Evolutionary conservation across 2,797 vertebrate species (phyloP).

Genomic region (Crocodylus rhombifer): DNA sequence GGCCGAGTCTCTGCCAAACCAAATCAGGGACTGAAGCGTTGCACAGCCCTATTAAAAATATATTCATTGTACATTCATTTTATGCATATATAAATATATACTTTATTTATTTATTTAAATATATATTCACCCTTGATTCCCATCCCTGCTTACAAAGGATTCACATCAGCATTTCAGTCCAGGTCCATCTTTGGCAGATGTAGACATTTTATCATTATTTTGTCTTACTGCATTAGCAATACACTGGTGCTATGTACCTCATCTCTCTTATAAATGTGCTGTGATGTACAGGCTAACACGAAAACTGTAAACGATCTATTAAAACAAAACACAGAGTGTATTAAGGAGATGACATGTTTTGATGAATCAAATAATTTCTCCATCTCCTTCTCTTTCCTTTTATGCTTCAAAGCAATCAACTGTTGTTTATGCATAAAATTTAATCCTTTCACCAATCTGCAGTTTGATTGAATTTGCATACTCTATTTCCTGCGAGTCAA

Average conservation of each 20-base stretch:
- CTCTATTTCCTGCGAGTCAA: constrained; percentile 77
- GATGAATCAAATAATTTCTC: constrained; percentile 66
- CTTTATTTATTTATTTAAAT: too few relatives aligned
- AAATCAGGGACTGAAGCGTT: too few relatives aligned
- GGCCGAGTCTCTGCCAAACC: too few relatives aligned
- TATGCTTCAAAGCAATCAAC: constrained; percentile 79
- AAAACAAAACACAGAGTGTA: constrained; percentile 1
- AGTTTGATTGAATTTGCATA: constrained; percentile 83
- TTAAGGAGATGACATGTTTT: constrained; percentile 49
- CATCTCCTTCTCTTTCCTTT: constrained; percentile 57
- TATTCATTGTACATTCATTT: too few relatives aligned
- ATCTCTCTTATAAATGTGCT: not conserved
- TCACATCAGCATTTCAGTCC: not conserved
- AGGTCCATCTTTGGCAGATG: not conserved
- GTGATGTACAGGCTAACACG: constrained; percentile 13
- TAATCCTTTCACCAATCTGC: constrained; percentile 79
- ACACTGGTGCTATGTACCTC: not conserved
- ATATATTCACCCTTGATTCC: not conserved
- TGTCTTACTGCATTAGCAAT: not conserved
- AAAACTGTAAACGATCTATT: constrained; percentile 44
- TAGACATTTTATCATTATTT: constrained; percentile 13
- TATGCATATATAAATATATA: too few relatives aligned
- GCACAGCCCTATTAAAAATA: too few relatives aligned
- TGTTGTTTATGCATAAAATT: constrained; percentile 79
- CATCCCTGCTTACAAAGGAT: not conserved